Conservation (phyloP, 2,888 invertebrate species). For the Chironomus riparius region DNA sequence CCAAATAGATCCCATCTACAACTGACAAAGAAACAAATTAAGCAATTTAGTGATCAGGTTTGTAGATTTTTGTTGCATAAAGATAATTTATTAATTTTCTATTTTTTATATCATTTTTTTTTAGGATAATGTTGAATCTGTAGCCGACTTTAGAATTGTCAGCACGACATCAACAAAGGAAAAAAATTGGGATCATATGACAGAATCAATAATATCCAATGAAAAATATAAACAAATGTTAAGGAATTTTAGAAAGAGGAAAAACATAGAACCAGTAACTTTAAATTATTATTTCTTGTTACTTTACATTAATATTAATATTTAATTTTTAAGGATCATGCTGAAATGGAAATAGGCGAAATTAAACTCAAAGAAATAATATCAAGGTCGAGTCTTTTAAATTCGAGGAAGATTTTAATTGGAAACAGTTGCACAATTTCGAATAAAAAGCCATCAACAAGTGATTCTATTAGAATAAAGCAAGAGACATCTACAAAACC, state of each 20-base stretch:
- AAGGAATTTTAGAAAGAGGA: slow-evolving; percentile 58
- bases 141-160: slow-evolving; percentile 40
- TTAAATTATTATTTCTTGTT: slow-evolving; percentile 27
- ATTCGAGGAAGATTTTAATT: not conserved
- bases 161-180: slow-evolving; percentile 43
- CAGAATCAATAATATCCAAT: slow-evolving; percentile 45
- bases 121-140: slow-evolving; percentile 31
- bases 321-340: slow-evolving; percentile 50
- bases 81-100: not conserved
- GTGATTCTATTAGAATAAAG: not conserved
- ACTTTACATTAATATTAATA: not conserved
- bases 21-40: slow-evolving; percentile 50
- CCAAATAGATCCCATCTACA: slow-evolving; percentile 43
- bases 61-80: not conserved
- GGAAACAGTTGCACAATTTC: not conserved
- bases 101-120: no score
- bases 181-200: slow-evolving; percentile 41
- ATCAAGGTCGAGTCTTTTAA: not conserved
- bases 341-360: slow-evolving; percentile 66
- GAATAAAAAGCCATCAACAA: not conserved
- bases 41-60: slow-evolving; percentile 41
- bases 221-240: slow-evolving; percentile 62
- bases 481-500: no score
- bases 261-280: slow-evolving; percentile 58
- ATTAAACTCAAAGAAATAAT: slow-evolving; percentile 59